phyloP scores from a whole-genome alignment of 2,113 vertebrate species.

The Osmerus mordax region DNA sequence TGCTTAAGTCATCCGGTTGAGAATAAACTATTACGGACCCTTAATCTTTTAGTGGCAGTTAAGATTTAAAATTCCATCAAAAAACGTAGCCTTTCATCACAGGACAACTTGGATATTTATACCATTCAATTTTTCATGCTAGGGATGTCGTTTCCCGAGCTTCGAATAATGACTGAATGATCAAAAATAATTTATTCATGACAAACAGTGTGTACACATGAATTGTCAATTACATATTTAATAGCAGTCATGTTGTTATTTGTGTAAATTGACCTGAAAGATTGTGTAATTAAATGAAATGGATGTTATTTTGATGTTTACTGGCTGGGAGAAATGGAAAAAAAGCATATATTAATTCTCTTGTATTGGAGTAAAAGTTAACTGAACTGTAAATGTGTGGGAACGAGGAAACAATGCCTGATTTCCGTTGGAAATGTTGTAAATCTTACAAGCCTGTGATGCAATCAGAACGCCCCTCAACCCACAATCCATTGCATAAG shows the following conservation, averaged over 20 bases:
- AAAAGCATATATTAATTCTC: no score
- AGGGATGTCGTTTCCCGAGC: not conserved
- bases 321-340: not conserved
- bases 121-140: not conserved
- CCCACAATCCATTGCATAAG: constrained; percentile 11
- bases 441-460: not conserved
- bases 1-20: not conserved
- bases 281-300: no score
- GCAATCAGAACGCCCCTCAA: not conserved
- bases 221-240: not conserved
- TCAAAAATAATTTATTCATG: not conserved
- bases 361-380: no score
- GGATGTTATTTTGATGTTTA: not conserved
- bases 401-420: no score
- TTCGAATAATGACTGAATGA: not conserved
- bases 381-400: no score
- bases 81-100: not conserved
- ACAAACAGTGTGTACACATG: not conserved
- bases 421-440: no score
- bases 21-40: not conserved
- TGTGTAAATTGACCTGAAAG: no score
- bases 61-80: not conserved
- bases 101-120: not conserved
- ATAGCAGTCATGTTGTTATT: not conserved
- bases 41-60: not conserved